Conservation (phyloP, 2,797 vertebrate species). For the Ispidina picta region DNA sequence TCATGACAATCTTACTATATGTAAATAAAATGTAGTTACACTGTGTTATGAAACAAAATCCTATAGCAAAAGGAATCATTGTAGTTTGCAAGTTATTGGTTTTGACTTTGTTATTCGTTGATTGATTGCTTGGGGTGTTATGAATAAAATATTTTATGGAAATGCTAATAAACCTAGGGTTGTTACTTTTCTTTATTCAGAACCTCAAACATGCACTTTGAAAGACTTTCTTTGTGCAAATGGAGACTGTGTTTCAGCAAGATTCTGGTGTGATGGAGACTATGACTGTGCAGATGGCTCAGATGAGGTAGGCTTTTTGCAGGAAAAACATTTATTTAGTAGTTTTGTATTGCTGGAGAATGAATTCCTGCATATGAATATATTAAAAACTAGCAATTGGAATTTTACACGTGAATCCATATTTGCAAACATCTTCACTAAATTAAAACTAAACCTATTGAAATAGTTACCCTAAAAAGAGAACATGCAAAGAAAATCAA, state of each 20-base stretch:
- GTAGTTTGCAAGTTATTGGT: not conserved
- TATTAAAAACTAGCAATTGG: not conserved
- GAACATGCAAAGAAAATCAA: not conserved
- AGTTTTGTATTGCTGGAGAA: not conserved
- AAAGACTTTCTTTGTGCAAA: conserved; percentile 95
- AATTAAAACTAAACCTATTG: not conserved
- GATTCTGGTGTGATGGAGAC: conserved; percentile 96
- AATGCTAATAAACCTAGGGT: not conserved
- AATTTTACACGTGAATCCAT: not conserved
- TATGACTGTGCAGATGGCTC: conserved; percentile 96
- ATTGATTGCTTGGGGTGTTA: rapidly evolving
- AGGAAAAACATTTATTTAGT: not conserved
- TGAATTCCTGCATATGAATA: rapidly evolving
- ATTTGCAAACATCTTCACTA: not conserved
- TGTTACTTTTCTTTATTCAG: conserved; percentile 73
- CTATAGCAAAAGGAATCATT: not conserved
- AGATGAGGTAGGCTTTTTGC: conserved; percentile 86
- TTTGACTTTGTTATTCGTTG: not conserved
- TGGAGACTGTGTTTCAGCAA: conserved; percentile 95
- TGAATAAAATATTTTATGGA: not conserved
- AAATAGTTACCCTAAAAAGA: not conserved
- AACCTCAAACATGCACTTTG: conserved; percentile 93
- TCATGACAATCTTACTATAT: not conserved
- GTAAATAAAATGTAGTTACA: not conserved
- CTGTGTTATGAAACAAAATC: not conserved